Evolutionary conservation across 2,888 invertebrate genomes (phyloP).

Genomic region (Drosophila setosimentum): DNA sequence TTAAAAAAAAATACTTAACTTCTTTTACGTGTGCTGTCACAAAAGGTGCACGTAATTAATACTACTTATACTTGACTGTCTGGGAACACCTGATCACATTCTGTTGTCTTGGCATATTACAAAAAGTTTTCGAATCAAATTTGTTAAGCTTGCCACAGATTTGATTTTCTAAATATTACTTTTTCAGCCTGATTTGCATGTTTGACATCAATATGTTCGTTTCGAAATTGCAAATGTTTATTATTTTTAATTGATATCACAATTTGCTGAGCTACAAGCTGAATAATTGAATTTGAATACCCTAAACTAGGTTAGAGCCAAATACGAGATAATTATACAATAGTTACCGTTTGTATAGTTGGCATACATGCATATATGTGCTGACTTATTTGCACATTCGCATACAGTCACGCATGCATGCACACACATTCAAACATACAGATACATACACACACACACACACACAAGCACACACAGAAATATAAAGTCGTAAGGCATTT

Average conservation of each 20-base stretch:
- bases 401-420: conserved; percentile 14
- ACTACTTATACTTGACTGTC: neutral
- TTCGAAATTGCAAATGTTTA: neutral
- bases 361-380: conserved; percentile 2
- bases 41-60: neutral
- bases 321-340: conserved; percentile 29
- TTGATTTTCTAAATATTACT: neutral
- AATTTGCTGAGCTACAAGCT: conserved; percentile 8
- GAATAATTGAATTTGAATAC: conserved; percentile 25
- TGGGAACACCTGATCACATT: neutral
- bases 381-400: conserved; percentile 1
- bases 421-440: neutral
- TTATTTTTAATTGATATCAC: neutral
- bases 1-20: conserved; percentile 10
- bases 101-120: neutral
- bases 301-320: conserved; percentile 7
- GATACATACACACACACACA: neutral
- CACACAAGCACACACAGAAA: conserved; percentile 18
- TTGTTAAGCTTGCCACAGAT: neutral
- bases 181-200: neutral
- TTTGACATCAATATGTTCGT: neutral
- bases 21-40: neutral
- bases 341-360: conserved; percentile 54
- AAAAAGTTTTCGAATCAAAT: neutral
- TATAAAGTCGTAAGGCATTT: conserved; percentile 55